A percentile compares a stretch with the other conserved stretches of the same genome.
These are phyloP conservation scores for Aurelia aurita complex sp. Pacific DNA, from an alignment of 30 jellyfish, hydroid and myxozoan genomes.

Conservation along the genomic window DNA sequence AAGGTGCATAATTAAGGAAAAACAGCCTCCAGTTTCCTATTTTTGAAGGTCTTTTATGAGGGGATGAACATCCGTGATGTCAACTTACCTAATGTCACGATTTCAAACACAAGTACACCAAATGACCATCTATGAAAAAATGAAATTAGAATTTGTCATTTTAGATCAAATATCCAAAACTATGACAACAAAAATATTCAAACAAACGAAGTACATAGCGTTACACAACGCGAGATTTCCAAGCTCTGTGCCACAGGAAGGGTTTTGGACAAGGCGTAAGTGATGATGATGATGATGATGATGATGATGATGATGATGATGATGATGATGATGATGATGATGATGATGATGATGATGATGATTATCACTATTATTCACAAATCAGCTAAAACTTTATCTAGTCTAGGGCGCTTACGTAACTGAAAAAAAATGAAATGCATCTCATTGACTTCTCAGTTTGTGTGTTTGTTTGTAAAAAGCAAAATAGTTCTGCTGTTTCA, in stretches of 20 bases:
- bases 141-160: background rate
- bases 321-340: slow-evolving; percentile 5
- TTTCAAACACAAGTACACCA: slow-evolving; percentile 76
- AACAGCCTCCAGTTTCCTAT: no score
- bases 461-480: no score
- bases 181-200: background rate
- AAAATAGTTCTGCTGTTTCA: no score
- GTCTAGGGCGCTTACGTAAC: background rate
- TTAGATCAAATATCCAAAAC: background rate
- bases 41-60: no score
- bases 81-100: slow-evolving; percentile 76
- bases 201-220: background rate
- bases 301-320: slow-evolving; percentile 3
- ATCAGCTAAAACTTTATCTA: background rate
- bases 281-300: slow-evolving; percentile 5
- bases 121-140: slow-evolving; percentile 71
- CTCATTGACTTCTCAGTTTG: no score
- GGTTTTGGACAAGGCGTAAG: background rate
- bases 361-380: background rate
- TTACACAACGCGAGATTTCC: background rate
- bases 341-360: no score
- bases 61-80: no score
- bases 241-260: background rate
- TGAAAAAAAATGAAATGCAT: background rate
- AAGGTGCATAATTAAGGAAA: no score